Base-by-base conservation (phyloP, 2,888 invertebrate genomes). In the Dastarcus helophoroides region DNA sequence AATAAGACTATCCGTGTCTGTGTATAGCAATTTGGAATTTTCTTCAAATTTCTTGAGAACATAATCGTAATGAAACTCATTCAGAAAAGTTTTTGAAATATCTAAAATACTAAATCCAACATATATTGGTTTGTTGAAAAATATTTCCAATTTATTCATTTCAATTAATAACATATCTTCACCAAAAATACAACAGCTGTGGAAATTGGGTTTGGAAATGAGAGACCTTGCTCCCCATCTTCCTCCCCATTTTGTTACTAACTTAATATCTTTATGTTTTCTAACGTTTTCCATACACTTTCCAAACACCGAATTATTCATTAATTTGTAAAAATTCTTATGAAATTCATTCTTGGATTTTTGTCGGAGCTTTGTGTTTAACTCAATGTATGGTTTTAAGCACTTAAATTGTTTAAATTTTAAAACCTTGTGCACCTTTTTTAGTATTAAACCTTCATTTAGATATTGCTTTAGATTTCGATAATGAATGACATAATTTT, bases 361-460 rank as follows among this genome's bases (percentile, higher is more conserved):
- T 11, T 42, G 47, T 32, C 54, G 33, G 12, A 50, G 22, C 15
- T 46, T 25, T 3, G 49, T 54, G 38, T 58, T 60, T 29, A 54
- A 35, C 11, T 53, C 47, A 22, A 58, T 55, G 35, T 55, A 56
- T 33, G 36, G 33, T 38, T 51, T 40, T 9, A 56, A 34, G 50
- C 51, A 58, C 3, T 48, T 36, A 24, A 40, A 43, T 42, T 56
- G 52, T 15, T 47, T 35, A 38, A 56, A 56, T 38, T 48, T 39
- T 31, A 51, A 35, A 12, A 47, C 33, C 35, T 47, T 38, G 40
- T 54, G 45, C 8, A 48, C 34, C 32, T 46, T 43, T 12, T 11
- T 35, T 10, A 49, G 24, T 28, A 28, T 35, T 7, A 52, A 19
- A n/a, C 47, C 45, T 14, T 27, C 22, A 14, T 32, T 27, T 8